Conservation (phyloP, 2,113 vertebrate species). For the Scomber scombrus region DNA sequence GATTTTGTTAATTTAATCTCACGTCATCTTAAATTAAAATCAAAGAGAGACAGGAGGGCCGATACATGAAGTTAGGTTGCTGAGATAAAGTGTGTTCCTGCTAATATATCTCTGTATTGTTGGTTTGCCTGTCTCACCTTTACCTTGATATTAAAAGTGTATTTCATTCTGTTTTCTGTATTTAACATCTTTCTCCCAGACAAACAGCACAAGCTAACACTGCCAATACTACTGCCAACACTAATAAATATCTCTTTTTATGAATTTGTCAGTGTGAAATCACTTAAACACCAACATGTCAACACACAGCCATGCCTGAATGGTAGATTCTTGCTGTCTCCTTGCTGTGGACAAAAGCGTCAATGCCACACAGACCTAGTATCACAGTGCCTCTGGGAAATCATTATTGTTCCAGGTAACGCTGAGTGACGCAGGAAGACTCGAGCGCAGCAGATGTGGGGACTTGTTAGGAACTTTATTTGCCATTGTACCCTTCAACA, state of each 20-base stretch:
- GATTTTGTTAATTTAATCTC: conserved; percentile 54
- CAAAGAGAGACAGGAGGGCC: conserved; percentile 22
- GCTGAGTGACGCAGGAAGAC: conserved; percentile 46
- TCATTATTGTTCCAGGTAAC: conserved; percentile 64
- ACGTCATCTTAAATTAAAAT: conserved; percentile 58
- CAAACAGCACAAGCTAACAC: no score
- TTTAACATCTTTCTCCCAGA: conserved; percentile 2
- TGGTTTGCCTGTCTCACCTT: background rate
- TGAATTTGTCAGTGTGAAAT: background rate
- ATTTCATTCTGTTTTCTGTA: background rate
- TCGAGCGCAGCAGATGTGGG: conserved; percentile 60
- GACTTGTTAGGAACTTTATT: conserved; percentile 75
- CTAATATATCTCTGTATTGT: background rate
- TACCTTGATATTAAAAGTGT: background rate
- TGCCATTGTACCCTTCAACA: conserved; percentile 72
- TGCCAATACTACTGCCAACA: background rate
- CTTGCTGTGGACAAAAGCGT: conserved; percentile 36
- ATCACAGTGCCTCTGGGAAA: conserved; percentile 63
- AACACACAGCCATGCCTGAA: background rate
- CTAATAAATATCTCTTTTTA: background rate
- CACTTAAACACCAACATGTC: conserved; percentile 3
- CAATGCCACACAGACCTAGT: conserved; percentile 21
- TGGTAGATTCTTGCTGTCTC: conserved; percentile 10
- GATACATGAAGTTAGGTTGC: conserved; percentile 45
- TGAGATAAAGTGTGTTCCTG: conserved; percentile 27